These are phyloP conservation scores for Edolisoma coerulescens DNA, from an alignment of 2,113 vertebrate genomes.

Conservation along the genomic window DNA sequence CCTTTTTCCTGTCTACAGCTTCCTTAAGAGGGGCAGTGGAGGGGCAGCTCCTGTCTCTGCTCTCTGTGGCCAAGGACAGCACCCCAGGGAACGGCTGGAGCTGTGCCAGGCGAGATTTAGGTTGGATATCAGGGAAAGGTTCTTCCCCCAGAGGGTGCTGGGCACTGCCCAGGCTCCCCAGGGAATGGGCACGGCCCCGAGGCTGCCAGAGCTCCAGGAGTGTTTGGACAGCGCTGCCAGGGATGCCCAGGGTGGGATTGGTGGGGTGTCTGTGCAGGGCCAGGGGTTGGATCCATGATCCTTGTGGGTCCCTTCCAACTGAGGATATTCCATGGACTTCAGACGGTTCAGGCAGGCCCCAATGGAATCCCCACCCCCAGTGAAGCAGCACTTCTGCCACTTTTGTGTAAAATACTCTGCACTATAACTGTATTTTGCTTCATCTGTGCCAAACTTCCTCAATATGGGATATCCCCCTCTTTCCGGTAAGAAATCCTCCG, in stretches of 20 bases:
- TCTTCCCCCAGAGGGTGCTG: neutral
- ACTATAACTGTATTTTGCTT: neutral
- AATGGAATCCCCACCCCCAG: neutral
- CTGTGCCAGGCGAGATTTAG: fast-evolving
- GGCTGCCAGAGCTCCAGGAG: neutral
- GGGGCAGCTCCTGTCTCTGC: neutral
- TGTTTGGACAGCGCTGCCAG: fast-evolving
- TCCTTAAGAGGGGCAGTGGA: neutral
- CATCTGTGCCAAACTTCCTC: neutral
- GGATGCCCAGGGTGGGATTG: neutral
- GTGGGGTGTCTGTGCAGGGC: neutral
- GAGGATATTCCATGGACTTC: neutral
- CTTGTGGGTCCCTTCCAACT: neutral
- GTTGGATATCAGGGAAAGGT: neutral
- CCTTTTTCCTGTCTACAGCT: neutral
- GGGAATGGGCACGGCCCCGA: neutral
- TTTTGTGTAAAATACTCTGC: neutral
- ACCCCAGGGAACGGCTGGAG: fast-evolving
- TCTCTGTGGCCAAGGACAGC: neutral
- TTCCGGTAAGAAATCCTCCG: neutral
- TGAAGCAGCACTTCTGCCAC: neutral
- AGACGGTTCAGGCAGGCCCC: neutral
- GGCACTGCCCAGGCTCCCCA: neutral
- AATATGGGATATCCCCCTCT: neutral
- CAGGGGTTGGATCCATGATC: fast-evolving